Percentiles rank a stretch among this genome's conserved stretches.
phyloP scores from a whole-genome alignment of 2,113 vertebrate species.

The Isichthys henryi region DNA sequence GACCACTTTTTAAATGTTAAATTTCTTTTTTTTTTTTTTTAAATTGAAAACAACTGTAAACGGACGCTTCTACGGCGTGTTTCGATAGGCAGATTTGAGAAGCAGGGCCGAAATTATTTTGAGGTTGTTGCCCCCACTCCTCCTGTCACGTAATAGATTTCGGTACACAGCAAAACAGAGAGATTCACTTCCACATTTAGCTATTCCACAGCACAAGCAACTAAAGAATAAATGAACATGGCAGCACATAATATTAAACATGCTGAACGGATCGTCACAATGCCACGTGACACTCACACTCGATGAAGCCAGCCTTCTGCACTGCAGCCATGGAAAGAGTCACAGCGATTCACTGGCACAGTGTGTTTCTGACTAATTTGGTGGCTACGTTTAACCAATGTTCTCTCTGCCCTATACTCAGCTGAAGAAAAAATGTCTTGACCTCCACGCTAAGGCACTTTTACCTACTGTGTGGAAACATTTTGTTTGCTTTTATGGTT shows the following conservation, averaged over 20 bases:
- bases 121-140: neutral
- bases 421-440: neutral
- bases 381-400: neutral
- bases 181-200: neutral
- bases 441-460: neutral
- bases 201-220: neutral
- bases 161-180: neutral
- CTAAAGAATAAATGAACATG: neutral
- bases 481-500: too few species aligned
- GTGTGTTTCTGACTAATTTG: neutral
- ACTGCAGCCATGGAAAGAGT: neutral
- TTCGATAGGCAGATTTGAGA: neutral
- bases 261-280: neutral
- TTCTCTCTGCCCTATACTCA: neutral
- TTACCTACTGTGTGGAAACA: neutral
- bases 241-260: neutral
- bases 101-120: neutral
- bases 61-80: neutral
- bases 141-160: neutral
- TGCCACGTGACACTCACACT: neutral
- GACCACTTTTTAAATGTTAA: neutral
- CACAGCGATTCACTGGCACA: neutral
- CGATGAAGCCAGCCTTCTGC: neutral
- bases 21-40: neutral
- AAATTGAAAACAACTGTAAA: conserved; percentile 5